Evolutionary conservation across 2,113 vertebrate genomes (phyloP), one percentile per base, ranked within the genome.

Genomic region (Cepphus grylle): DNA sequence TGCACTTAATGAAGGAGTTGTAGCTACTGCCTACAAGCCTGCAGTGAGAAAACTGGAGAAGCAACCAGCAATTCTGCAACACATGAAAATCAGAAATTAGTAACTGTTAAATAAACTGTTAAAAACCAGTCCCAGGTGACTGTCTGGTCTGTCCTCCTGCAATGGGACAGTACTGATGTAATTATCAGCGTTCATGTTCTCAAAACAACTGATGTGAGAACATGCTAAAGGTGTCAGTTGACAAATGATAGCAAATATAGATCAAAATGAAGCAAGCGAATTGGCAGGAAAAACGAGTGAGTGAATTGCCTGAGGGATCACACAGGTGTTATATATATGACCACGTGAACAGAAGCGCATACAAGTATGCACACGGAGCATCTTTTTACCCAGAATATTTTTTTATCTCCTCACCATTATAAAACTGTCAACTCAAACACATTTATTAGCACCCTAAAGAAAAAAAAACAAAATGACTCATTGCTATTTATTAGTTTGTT

Each of bases 211-310:
- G 83, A 97, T 96, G 89, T 87, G 96, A 88, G 95, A 97, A 96
- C 95, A 97, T 21, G 84, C 86, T 94, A 72, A 94, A 96, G 85
- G 71, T 97, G 96, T 94, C 96, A 97, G 79, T 88, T 95, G 95
- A 97, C 91, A 96, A 97, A 97, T 96, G 96, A 96, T 90, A 81
- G 94, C 94, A 96, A 97, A 96, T 81, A 96, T 92, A 96, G 84
- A 97, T 97, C 97, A 97, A 96, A 97, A 97, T 96, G 95, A 97
- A 96, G 92, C 84, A 95, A 94, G 94, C 49, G 81, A 94, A 94
- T 88, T 94, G 95, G 94, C 96, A 97, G 92, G 87, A 95, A 94
- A 97, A 96, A 96, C 76, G 94, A 94, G 69, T 73, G 69, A 95
- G 85, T 94, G 86, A 81, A 94, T 88, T 94, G 97, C 96, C 95